These are phyloP conservation scores for Cactoblastis cactorum DNA, from an alignment of 2,888 invertebrate genomes.

Conservation along the genomic window DNA sequence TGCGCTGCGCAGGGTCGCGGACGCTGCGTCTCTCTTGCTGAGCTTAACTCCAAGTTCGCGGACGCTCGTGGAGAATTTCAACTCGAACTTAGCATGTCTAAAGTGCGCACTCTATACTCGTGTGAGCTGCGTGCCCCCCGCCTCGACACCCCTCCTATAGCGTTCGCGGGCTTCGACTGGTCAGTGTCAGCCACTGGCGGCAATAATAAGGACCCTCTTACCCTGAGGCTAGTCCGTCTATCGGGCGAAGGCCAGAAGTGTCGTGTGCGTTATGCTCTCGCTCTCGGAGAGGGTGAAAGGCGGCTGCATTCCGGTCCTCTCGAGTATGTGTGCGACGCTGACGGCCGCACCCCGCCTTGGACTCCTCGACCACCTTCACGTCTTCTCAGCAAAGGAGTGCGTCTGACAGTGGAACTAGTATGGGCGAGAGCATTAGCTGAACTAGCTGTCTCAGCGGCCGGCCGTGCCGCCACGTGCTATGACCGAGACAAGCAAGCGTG, in stretches of 20 bases:
- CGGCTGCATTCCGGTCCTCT: conserved; percentile 84
- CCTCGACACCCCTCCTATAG: conserved; percentile 79
- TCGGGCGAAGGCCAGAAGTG: conserved; percentile 91
- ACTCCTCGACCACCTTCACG: conserved; percentile 82
- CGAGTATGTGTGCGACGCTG: conserved; percentile 84
- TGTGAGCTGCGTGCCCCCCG: conserved; percentile 83
- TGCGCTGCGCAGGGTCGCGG: conserved; percentile 86
- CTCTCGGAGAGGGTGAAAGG: conserved; percentile 84
- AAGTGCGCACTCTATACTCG: conserved; percentile 86
- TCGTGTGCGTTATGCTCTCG: conserved; percentile 84
- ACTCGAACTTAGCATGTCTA: conserved; percentile 87
- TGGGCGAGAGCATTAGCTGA: conserved; percentile 82
- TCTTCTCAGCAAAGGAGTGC: conserved; percentile 81
- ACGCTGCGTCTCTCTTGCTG: conserved; percentile 85
- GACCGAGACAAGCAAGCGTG: conserved; percentile 90
- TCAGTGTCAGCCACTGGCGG: conserved; percentile 82
- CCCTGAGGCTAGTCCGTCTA: conserved; percentile 82
- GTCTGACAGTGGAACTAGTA: conserved; percentile 85
- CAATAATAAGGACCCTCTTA: conserved; percentile 71
- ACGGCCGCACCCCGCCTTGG: conserved; percentile 86
- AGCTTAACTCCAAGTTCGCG: conserved; percentile 85
- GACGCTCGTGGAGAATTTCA: conserved; percentile 90
- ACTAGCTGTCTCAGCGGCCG: conserved; percentile 76
- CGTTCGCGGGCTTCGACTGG: conserved; percentile 91
- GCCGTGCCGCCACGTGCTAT: conserved; percentile 82